phyloP scores from a whole-genome alignment of 2,888 invertebrate species.

The Saturnia pavonia region DNA sequence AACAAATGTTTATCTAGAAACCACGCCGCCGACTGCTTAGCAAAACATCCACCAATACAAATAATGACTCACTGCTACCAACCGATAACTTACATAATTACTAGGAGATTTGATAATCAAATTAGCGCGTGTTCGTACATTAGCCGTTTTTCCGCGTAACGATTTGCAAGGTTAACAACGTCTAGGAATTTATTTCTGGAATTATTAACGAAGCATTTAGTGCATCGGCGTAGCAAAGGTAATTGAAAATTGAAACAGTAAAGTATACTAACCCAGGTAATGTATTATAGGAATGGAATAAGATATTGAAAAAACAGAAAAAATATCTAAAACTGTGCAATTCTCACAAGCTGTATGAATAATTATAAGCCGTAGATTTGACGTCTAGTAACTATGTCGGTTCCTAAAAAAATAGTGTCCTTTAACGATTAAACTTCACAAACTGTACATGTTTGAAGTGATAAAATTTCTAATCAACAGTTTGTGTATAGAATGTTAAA shows the following conservation, averaged over 20 bases:
- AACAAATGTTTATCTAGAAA: conserved; percentile 54
- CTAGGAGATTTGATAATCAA: conserved; percentile 19
- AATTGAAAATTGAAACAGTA: not conserved
- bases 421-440: not conserved
- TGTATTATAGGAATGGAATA: not conserved
- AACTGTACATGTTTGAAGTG: too few species aligned
- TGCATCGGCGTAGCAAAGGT: not conserved
- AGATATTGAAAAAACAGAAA: not conserved
- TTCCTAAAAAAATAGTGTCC: not conserved
- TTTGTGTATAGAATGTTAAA: not conserved
- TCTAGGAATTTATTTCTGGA: conserved; percentile 5
- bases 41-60: conserved; percentile 56
- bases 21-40: conserved; percentile 46
- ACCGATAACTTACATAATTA: conserved; percentile 31
- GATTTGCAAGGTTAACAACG: conserved; percentile 4
- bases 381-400: not conserved
- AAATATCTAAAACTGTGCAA: not conserved
- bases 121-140: conserved; percentile 1
- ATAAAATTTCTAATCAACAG: not conserved
- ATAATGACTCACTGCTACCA: conserved; percentile 53
- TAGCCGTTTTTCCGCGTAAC: conserved; percentile 1
- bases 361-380: not conserved
- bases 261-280: not conserved
- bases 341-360: not conserved
- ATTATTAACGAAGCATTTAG: not conserved